A percentile compares a stretch with the other conserved stretches of the same genome.
These are phyloP conservation scores for Syncerus caffer DNA, from an alignment of 2,797 vertebrate genomes.

Conservation along the genomic window DNA sequence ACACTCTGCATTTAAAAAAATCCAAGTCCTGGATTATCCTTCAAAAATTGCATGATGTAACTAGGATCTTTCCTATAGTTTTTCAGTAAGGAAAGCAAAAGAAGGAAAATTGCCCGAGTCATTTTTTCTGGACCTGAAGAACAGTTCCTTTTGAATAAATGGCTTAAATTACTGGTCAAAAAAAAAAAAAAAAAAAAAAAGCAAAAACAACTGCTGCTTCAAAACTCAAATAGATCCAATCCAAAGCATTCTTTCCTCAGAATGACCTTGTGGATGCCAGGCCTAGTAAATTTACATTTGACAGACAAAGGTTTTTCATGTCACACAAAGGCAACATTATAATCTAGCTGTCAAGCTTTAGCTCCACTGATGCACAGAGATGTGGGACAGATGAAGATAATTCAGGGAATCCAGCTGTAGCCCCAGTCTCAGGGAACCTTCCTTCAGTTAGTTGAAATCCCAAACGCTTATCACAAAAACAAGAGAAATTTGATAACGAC, in stretches of 20 bases:
- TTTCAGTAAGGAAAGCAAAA: not conserved
- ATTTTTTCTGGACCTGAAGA: constrained; percentile 2
- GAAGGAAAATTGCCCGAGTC: not conserved
- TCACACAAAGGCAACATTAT: constrained; percentile 68
- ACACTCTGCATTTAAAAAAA: not conserved
- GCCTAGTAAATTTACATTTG: constrained; percentile 40
- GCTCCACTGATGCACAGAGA: not conserved
- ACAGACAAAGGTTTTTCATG: constrained; percentile 41
- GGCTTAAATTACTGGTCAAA: not conserved
- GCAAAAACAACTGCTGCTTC: not conserved
- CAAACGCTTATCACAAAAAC: constrained; percentile 57
- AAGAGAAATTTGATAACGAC: constrained; percentile 64
- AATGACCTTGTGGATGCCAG: constrained; percentile 6
- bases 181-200: not conserved
- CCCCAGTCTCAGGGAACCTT: constrained; percentile 44
- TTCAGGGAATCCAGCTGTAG: constrained; percentile 65
- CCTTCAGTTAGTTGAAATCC: constrained; percentile 53
- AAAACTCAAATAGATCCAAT: constrained; percentile 23
- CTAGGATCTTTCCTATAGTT: not conserved
- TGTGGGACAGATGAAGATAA: constrained; percentile 64
- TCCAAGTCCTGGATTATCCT: not conserved
- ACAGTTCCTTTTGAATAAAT: not conserved
- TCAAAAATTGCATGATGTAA: not conserved
- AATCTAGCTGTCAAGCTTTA: constrained; percentile 27
- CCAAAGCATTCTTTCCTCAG: constrained; percentile 16